Conservation (phyloP, 2,113 vertebrate species). For the Corynorhinus townsendii region DNA sequence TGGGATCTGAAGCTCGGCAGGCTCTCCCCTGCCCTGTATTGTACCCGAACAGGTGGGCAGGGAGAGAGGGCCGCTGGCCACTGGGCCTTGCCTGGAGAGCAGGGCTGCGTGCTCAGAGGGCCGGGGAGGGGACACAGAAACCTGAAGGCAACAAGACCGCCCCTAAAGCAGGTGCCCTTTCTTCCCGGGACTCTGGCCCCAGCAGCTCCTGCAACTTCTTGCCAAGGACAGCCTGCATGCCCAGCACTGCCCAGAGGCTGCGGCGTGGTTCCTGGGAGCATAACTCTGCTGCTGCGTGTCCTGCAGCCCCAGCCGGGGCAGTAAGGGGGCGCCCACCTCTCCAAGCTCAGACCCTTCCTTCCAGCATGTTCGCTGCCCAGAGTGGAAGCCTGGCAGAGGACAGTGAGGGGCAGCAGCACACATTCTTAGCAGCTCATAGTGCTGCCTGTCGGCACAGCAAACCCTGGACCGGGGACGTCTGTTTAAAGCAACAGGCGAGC, state of each 20-base stretch:
- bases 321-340: too few relatives aligned
- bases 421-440: rapidly evolving
- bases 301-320: not conserved
- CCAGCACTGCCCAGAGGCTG: too few relatives aligned
- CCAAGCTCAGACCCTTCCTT: not conserved
- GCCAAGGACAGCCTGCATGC: not conserved
- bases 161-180: rapidly evolving
- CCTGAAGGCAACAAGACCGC: rapidly evolving
- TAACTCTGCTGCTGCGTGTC: too few relatives aligned
- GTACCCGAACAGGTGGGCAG: not conserved
- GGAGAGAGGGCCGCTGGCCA: rapidly evolving
- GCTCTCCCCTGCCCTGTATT: too few relatives aligned
- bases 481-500: not conserved
- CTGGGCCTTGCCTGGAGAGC: rapidly evolving
- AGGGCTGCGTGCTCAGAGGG: not conserved
- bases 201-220: not conserved
- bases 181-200: too few relatives aligned
- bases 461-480: too few relatives aligned
- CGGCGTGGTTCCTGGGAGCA: not conserved
- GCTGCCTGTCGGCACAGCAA: rapidly evolving
- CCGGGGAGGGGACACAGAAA: rapidly evolving
- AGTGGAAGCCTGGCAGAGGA: not conserved
- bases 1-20: too few relatives aligned
- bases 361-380: not conserved
- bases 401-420: not conserved